A percentile compares a stretch with the other conserved stretches of the same genome.
phyloP scores from a whole-genome alignment of 2,113 vertebrate genomes.

The Pachypanchax playfairii region DNA sequence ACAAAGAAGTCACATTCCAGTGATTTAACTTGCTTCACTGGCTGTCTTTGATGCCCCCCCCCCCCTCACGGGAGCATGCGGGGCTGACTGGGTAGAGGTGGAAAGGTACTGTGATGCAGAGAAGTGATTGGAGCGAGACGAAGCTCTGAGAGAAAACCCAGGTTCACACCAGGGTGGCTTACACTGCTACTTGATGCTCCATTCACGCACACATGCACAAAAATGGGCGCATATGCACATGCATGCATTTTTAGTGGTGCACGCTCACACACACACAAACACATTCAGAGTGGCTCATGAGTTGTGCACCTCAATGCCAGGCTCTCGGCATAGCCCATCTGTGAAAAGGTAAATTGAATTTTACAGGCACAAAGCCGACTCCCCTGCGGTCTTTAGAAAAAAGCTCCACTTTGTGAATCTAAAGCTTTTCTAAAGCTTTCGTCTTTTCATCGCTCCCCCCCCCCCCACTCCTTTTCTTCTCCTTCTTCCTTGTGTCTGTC shows the following conservation, averaged over 20 bases:
- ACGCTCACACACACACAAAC: conserved; percentile 28
- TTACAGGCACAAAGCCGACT: conserved; percentile 75
- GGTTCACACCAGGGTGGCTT: conserved; percentile 62
- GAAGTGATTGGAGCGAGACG: conserved; percentile 59
- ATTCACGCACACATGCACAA: conserved; percentile 8
- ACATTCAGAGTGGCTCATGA: conserved; percentile 49
- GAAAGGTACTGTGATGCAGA: conserved; percentile 61
- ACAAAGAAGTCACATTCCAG: conserved; percentile 36
- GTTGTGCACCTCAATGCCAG: conserved; percentile 51
- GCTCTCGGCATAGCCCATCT: conserved; percentile 59
- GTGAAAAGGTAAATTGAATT: conserved; percentile 78
- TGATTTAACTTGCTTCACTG: conserved; percentile 33
- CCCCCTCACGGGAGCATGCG: conserved; percentile 20
- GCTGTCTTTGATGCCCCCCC: conserved; percentile 36
- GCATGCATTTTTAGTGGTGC: neutral
- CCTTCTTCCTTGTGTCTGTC: conserved; percentile 16
- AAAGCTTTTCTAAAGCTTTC: conserved; percentile 73
- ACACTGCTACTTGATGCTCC: conserved; percentile 20
- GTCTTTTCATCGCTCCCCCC: conserved; percentile 52
- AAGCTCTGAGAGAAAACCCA: conserved; percentile 42
- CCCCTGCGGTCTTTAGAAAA: conserved; percentile 68
- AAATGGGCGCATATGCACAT: conserved; percentile 7
- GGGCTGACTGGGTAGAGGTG: conserved; percentile 43
- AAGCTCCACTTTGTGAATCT: conserved; percentile 67
- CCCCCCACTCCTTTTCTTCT: conserved; percentile 22